Evolutionary conservation across 2,113 vertebrate species (phyloP).

Genomic region (Xenopus laevis): DNA sequence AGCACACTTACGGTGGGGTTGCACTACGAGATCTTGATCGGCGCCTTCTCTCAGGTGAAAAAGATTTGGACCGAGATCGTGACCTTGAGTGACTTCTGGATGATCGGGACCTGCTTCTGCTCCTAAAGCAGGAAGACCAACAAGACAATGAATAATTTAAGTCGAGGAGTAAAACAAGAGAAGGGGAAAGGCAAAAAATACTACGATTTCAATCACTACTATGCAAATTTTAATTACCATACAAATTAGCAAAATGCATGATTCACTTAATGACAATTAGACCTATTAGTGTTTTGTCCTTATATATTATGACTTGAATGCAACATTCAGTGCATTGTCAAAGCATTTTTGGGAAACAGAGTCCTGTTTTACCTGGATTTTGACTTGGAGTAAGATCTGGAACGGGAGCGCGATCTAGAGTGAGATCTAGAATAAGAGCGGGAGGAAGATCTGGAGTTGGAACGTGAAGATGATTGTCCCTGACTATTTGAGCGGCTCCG

Average conservation of each 20-base stretch:
- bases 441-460: slow-evolving; percentile 89
- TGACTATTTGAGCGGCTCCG: slow-evolving; percentile 85
- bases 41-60: slow-evolving; percentile 76
- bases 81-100: slow-evolving; percentile 83
- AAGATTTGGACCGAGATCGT: slow-evolving; percentile 73
- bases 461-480: slow-evolving; percentile 86
- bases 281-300: too few species aligned
- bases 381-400: slow-evolving; percentile 83
- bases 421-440: slow-evolving; percentile 83
- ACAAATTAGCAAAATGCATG: too few species aligned
- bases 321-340: too few species aligned
- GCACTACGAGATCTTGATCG: slow-evolving; percentile 78
- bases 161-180: too few species aligned
- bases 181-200: too few species aligned
- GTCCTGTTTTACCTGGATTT: slow-evolving; percentile 78
- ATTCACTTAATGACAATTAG: too few species aligned
- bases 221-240: too few species aligned
- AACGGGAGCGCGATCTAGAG: slow-evolving; percentile 77
- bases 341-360: too few species aligned
- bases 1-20: slow-evolving; percentile 81
- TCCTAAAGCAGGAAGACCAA: slow-evolving; percentile 57
- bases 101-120: slow-evolving; percentile 82
- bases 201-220: too few species aligned
- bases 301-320: too few species aligned
- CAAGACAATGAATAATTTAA: too few species aligned